Base-by-base conservation (phyloP, 2,113 vertebrate genomes). In the Jaculus jaculus region DNA sequence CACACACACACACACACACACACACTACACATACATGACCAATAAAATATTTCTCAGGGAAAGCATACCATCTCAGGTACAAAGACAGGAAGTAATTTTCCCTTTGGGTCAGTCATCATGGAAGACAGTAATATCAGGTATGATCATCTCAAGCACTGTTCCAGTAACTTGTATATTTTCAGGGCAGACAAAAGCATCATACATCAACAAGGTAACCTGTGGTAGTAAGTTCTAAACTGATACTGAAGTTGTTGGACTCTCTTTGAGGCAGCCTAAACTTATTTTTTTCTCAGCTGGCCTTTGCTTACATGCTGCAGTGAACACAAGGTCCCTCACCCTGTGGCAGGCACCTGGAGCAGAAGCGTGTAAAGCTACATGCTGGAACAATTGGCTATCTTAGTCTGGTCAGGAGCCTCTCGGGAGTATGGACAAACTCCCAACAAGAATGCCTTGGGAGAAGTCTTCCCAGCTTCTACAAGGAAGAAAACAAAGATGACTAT, bases 381-480 rank as follows among this genome's bases (percentile, higher is more conserved):
- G 37, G 42, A 82, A 65, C 65, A 86, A 58, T 66, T 87, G 89
- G 39, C 77, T 13, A 1, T 37, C 0, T 37, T 16, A 60, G 69
- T 79, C 88, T 94, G 72, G 79, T 78, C 75, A 82, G 8, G 37
- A 92, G 78, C 68, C 23, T 84, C 71, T 42, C 12, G 0, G 11
- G 47, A 78, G 82, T 82, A 61, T 60, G 95, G 88, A 97, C 91
- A 85, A 91, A 89, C 61, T 88, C 82, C 86, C 32, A 77, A 30
- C 12, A 58, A 61, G 92, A 94, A 83, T 0, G 2, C 54, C 54
- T 54, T 54, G 54, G 6, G 54, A 54, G 54, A 54, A 54, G 54
- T 54, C 15, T 12, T 54, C 54, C 23, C 47, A 17, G 20, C 63
- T 65, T 16, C n/a, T 79, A 65, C 13, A 0, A 47, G 60, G 42